phyloP scores from a whole-genome alignment of 2,888 invertebrate species.

The Hermaeophaga mercurialis region DNA sequence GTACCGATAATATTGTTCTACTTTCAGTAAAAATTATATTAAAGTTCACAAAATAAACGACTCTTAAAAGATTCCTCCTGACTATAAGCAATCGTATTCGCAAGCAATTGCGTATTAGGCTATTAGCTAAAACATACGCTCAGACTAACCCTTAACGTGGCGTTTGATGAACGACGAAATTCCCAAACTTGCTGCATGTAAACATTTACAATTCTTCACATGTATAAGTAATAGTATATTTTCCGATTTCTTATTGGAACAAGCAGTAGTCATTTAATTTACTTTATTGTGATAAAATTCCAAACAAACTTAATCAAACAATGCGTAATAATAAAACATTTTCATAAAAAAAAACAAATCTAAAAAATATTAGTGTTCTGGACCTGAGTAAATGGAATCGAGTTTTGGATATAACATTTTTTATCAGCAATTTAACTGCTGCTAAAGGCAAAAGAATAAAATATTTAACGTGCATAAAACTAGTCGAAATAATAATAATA shows the following conservation, averaged over 20 bases:
- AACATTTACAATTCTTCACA: slow-evolving; percentile 41
- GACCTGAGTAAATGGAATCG: slow-evolving; percentile 21
- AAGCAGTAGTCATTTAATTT: slow-evolving; percentile 27
- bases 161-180: slow-evolving; percentile 55
- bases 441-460: background rate
- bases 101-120: slow-evolving; percentile 42
- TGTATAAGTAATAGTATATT: slow-evolving; percentile 22
- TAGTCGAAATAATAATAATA: background rate
- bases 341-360: slow-evolving; percentile 44
- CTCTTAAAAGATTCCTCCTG: slow-evolving; percentile 9
- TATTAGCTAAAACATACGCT: slow-evolving; percentile 42
- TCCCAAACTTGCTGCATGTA: slow-evolving; percentile 58
- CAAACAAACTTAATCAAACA: slow-evolving; percentile 44
- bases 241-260: slow-evolving; percentile 21
- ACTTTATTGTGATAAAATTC: slow-evolving; percentile 41
- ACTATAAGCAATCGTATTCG: slow-evolving; percentile 37
- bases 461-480: slow-evolving; percentile 7
- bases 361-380: slow-evolving; percentile 35
- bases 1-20: no score
- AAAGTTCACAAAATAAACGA: no score
- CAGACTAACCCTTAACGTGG: slow-evolving; percentile 56
- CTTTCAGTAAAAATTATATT: no score
- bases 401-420: background rate
- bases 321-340: slow-evolving; percentile 16
- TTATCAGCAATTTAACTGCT: background rate